Evolutionary conservation across 2,888 invertebrate genomes (phyloP).

Genomic region (Drosophila macrospina): DNA sequence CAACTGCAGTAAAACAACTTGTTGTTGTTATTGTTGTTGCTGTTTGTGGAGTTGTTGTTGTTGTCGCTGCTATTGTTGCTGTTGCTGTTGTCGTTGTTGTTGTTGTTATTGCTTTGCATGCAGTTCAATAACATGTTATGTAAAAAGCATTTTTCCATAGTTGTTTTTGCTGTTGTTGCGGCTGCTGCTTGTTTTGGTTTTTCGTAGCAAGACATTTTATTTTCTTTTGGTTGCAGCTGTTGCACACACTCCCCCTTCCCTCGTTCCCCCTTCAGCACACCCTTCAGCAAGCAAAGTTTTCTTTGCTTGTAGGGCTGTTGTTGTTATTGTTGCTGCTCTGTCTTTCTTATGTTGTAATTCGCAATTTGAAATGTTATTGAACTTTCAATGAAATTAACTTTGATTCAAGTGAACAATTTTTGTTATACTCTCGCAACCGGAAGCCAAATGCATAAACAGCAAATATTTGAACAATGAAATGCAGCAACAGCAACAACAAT

Average conservation of each 20-base stretch:
- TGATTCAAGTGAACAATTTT: slow-evolving; percentile 59
- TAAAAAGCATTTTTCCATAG: slow-evolving; percentile 83
- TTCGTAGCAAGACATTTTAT: slow-evolving; percentile 32
- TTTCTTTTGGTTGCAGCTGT: slow-evolving; percentile 55
- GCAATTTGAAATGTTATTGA: slow-evolving; percentile 83
- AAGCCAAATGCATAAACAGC: slow-evolving; percentile 49
- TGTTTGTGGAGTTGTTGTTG: slow-evolving; percentile 4
- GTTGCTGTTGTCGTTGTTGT: slow-evolving; percentile 36
- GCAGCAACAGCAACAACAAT: slow-evolving; percentile 46
- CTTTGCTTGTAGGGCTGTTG: slow-evolving; percentile 54
- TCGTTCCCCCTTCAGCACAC: not conserved
- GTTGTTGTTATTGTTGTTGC: no score
- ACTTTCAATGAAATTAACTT: slow-evolving; percentile 77
- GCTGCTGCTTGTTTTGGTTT: slow-evolving; percentile 46
- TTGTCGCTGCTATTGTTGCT: slow-evolving; percentile 49
- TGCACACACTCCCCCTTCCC: slow-evolving; percentile 23
- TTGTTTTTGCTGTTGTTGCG: slow-evolving; percentile 58
- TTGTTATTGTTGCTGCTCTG: slow-evolving; percentile 25
- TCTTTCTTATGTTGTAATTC: slow-evolving; percentile 65
- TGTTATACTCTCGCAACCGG: slow-evolving; percentile 56
- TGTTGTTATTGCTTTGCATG: slow-evolving; percentile 66
- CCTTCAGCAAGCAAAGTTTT: slow-evolving; percentile 20
- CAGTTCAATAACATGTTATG: slow-evolving; percentile 85
- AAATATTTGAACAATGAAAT: slow-evolving; percentile 66
- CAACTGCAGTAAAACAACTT: slow-evolving; percentile 52